Conservation (phyloP, 2,113 vertebrate species). For the Herpailurus yagouaroundi region DNA sequence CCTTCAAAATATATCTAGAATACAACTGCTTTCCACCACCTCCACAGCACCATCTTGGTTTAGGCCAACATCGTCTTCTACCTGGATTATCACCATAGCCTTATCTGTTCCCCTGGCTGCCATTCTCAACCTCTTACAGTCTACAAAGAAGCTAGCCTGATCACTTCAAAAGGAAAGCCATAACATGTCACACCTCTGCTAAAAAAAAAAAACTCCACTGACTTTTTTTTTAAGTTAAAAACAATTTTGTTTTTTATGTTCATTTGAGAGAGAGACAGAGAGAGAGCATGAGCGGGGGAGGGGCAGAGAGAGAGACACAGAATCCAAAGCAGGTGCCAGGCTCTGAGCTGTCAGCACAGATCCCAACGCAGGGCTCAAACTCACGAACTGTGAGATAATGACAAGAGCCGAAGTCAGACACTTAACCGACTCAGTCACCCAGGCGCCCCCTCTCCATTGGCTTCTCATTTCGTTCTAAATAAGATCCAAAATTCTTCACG, state of each 20-base stretch:
- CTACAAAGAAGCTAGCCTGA: not conserved
- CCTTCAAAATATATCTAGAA: slow-evolving; percentile 32
- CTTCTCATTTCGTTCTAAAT: not conserved
- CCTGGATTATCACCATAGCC: not conserved
- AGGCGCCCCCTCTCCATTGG: not conserved
- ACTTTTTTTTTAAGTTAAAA: not conserved
- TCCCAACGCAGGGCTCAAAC: too few relatives aligned
- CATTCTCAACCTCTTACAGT: not conserved
- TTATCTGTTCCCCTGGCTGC: not conserved
- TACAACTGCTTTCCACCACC: not conserved
- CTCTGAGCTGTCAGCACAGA: too few relatives aligned
- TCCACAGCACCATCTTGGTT: not conserved
- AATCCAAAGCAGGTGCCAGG: too few relatives aligned
- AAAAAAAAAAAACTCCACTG: not conserved
- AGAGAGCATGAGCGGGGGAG: too few relatives aligned
- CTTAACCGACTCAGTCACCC: too few relatives aligned
- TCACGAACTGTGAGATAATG: too few relatives aligned
- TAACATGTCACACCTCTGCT: not conserved
- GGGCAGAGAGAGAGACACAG: too few relatives aligned
- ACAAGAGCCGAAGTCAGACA: too few relatives aligned
- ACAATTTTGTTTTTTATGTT: too few relatives aligned
- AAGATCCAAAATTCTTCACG: not conserved
- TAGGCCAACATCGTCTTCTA: not conserved
- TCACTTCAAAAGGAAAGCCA: slow-evolving; percentile 7
- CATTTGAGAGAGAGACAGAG: too few relatives aligned